Evolutionary conservation across 2,888 invertebrate species (phyloP), one percentile per base, ranked within the genome.

Genomic region (Dryadula phaetusa): DNA sequence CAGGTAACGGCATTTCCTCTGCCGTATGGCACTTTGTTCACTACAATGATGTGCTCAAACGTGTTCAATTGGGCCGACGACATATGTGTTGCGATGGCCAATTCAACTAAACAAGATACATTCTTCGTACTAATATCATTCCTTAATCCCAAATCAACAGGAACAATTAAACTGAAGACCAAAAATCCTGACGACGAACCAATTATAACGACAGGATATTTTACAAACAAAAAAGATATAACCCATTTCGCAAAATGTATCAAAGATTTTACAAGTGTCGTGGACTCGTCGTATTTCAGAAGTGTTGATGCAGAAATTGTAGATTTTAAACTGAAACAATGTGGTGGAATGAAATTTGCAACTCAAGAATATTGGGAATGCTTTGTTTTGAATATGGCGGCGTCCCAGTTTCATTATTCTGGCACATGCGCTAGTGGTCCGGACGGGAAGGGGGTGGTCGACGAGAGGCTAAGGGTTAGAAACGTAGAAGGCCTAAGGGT

Each of bases 401-500:
- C 75, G 0, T 80, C 82, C 5, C 79, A 82, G 28, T 86, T 75
- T 67, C 88, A 88, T 68, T 75, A 77, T 2, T 71, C 76, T 0
- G 84, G 86, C 0, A 84, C 87, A 4, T 86, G 86, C 67, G 77
- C 80, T 0, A 88, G 88, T 87, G 88, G 86, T 2, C 69, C 75
- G 0, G 75, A 79, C 37, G 81, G 78, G 0, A 74, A 78, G 37
- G 82, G 78, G 0, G 87, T 88, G 1, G 80, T 87, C 1, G 86
- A 87, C 67, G 76, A 78, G 14, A 76, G 76, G 37, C 72, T 88
- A 20, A 71, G 74, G 49, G 94, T 95, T 0, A 85, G 93, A 71
- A 95, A 95, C 0, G 84, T 94, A 0, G 82, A 85, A 61, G 85
- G 92, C 0, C 79, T 95, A 7, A 84, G 95, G 47, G 94, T 95